Evolutionary conservation across 2,797 vertebrate genomes (phyloP).

Genomic region (Cyclura pinguis): DNA sequence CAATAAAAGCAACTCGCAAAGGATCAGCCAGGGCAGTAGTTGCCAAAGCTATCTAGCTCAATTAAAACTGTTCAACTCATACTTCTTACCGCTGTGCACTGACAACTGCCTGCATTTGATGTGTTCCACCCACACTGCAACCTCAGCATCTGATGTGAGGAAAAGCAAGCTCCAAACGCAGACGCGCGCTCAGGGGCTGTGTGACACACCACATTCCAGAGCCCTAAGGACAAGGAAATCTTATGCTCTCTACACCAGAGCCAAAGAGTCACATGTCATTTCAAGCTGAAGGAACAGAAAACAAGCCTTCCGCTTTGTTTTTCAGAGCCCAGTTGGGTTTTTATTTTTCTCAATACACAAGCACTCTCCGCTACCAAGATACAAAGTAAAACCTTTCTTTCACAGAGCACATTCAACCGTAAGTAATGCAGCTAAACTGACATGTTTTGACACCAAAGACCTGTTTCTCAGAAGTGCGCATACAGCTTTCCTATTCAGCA

Average conservation of each 20-base stretch:
- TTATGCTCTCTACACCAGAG: background rate
- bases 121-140: background rate
- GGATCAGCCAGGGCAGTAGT: background rate
- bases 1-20: background rate
- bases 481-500: background rate
- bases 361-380: background rate
- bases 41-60: background rate
- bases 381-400: background rate
- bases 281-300: background rate
- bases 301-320: background rate
- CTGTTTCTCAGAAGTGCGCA: background rate
- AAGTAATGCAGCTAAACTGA: background rate
- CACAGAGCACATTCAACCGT: background rate
- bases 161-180: background rate
- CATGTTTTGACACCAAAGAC: background rate
- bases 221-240: background rate
- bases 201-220: constrained; percentile 3
- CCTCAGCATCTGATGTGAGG: background rate
- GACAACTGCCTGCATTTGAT: background rate
- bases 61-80: background rate
- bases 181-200: background rate
- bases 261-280: constrained; percentile 7
- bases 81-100: background rate
- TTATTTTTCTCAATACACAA: background rate
- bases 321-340: no score